Base-by-base conservation (phyloP, 1,140 invertebrate species). In the Micrasema minimum region DNA sequence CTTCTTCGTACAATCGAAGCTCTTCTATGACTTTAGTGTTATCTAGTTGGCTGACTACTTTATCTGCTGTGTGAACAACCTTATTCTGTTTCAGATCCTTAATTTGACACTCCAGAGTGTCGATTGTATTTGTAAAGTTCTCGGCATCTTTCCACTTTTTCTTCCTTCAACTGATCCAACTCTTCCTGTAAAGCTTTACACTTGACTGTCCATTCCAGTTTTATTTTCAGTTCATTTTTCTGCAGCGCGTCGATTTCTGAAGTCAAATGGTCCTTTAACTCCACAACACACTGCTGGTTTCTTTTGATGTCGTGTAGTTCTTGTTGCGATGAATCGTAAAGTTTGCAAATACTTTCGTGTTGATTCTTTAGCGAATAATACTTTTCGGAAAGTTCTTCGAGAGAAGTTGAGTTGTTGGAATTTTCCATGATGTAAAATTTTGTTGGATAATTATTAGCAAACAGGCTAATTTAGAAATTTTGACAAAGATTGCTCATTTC, bases 241-340 rank as follows among this genome's bases (percentile, higher is more conserved):
- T 78, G 79, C 43, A 75, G 77, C 67, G 51, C 22, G 14, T 85
- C 83, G 62, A 85, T 71, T 65, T 85, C 83, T 1, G 80, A 78
- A 26, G 74, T 78, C 11, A 85, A 74, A 70, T 84, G 80, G 31
- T 80, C 80, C 45, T 84, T 83, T 0, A 83, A 78, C 37, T 85
- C 83, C 23, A 81, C 68, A n/a, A 82, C 80, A 6, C 80, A 82
- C 67, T 84, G 80, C 62, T 82, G 80, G 59, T 78, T 81, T 66
- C 81, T 73, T 70, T 69, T 81, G 3, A 78, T 76, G 45, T 84
- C 81, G 37, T 85, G 80, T 2, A 84, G 70, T 69, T 85, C 83
- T 72, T 85, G 83, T 77, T 84, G 82, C 16, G 77, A 79, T 0
- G 74, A 62, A 64, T 84, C 83, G 73, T 77, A 82, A 35, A 69